Conservation (phyloP, 2,113 vertebrate species). For the cattle (Bos taurus) region DNA sequence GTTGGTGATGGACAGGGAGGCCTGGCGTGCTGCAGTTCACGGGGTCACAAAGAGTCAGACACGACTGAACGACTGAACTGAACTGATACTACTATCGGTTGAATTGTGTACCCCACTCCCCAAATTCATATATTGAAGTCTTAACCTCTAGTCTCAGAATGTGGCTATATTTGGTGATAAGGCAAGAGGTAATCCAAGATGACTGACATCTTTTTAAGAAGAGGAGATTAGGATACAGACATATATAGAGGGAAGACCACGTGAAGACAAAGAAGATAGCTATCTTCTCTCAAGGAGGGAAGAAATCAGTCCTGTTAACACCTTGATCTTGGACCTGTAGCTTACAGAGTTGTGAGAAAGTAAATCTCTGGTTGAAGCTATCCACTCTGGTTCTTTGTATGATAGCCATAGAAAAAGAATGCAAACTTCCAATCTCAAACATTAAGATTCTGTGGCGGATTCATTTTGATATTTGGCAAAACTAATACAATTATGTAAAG, state of each 20-base stretch:
- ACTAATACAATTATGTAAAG: too few species aligned
- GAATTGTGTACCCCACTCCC: neutral
- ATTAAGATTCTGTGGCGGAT: neutral
- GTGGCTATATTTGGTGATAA: neutral
- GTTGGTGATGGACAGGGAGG: too few species aligned
- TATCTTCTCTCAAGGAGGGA: neutral
- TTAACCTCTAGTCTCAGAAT: neutral
- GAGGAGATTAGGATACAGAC: neutral
- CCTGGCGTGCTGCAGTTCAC: too few species aligned
- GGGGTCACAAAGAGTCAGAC: accelerated
- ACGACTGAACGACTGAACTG: too few species aligned
- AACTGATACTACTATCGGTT: neutral
- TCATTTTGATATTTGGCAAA: too few species aligned
- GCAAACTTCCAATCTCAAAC: neutral
- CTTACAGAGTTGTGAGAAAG: neutral
- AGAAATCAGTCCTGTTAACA: neutral
- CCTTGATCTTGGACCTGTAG: neutral
- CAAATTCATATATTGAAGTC: neutral
- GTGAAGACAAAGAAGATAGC: neutral
- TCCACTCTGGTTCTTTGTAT: neutral
- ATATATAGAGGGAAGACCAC: neutral
- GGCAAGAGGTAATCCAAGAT: neutral
- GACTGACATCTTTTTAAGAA: neutral
- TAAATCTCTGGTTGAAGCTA: neutral
- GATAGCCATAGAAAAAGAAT: neutral